Conservation (phyloP, 2,797 vertebrate genomes). For the Parotocinclus haroldoi region DNA sequence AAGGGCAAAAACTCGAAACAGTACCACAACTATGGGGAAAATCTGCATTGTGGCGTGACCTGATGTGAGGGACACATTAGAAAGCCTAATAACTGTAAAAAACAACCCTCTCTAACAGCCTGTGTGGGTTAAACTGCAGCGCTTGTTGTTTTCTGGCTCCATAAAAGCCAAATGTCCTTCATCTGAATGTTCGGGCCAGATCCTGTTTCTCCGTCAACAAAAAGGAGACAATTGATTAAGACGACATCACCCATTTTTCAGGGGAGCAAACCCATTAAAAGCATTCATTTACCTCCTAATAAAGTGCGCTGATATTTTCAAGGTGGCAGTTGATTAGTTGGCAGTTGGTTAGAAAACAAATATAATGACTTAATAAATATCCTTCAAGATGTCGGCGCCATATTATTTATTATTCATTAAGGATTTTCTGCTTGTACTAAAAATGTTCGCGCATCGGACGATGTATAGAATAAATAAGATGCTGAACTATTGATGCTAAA, state of each 20-base stretch:
- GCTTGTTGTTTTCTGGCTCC: constrained; percentile 19
- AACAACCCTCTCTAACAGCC: background rate
- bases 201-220: constrained; percentile 2
- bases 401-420: background rate
- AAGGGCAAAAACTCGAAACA: no score
- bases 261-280: constrained; percentile 39
- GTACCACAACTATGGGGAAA: no score
- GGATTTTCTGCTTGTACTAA: no score
- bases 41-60: no score
- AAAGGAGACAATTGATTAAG: constrained; percentile 34
- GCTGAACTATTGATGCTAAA: no score
- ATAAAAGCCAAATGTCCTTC: constrained; percentile 36
- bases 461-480: no score
- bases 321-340: background rate
- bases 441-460: no score
- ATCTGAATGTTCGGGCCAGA: constrained; percentile 19
- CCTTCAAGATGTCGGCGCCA: background rate
- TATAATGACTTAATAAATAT: constrained; percentile 8
- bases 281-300: constrained; percentile 22
- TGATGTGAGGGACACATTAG: no score
- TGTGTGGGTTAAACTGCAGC: constrained; percentile 15
- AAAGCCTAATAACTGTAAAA: no score
- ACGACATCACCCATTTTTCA: constrained; percentile 38
- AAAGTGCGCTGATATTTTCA: constrained; percentile 16
- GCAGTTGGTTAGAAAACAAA: constrained; percentile 9